phyloP scores from a whole-genome alignment of 1,140 invertebrate species.

The Brachionus asplanchnoidis region DNA sequence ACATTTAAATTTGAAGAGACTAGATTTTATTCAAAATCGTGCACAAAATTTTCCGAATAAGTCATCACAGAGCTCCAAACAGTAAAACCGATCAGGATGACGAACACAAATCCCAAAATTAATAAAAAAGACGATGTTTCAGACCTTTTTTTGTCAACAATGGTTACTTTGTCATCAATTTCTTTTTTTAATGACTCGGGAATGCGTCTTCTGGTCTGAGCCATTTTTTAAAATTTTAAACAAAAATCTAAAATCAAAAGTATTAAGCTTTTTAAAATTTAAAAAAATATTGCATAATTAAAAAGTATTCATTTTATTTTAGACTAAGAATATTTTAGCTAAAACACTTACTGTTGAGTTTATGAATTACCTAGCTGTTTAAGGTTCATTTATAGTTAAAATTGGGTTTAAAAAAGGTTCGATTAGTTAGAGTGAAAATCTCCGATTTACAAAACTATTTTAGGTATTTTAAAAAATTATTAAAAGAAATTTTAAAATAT shows the following conservation, averaged over 20 bases:
- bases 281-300: not conserved
- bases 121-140: not conserved
- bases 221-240: not conserved
- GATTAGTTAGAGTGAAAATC: no score
- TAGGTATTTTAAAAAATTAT: not conserved
- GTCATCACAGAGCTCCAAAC: conserved; percentile 31
- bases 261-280: not conserved
- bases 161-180: not conserved
- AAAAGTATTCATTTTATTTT: not conserved
- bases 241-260: not conserved
- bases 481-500: not conserved
- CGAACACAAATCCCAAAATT: conserved; percentile 6
- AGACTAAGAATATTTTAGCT: not conserved
- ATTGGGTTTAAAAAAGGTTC: no score
- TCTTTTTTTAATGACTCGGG: not conserved
- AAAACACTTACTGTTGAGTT: no score
- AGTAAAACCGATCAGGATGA: conserved; percentile 11
- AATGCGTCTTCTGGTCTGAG: not conserved
- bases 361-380: no score
- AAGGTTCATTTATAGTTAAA: no score
- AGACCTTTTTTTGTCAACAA: not conserved
- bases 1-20: not conserved
- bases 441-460: no score
- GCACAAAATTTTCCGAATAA: conserved; percentile 15
- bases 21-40: conserved; percentile 31